These are phyloP conservation scores for Variabilichromis moorii DNA, from an alignment of 2,113 vertebrate genomes.

Conservation along the genomic window DNA sequence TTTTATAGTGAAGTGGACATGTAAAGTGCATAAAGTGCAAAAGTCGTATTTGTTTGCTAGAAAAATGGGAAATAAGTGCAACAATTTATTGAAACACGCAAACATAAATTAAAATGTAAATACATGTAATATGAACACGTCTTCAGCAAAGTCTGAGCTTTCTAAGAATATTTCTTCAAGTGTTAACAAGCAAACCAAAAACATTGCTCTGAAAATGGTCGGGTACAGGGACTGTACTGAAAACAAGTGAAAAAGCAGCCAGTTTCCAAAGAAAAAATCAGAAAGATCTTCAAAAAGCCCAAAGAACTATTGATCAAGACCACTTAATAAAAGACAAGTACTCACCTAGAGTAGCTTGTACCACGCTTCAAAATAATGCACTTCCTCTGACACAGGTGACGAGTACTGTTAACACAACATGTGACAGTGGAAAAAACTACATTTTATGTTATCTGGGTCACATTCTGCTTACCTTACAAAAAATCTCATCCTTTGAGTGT, in stretches of 20 bases:
- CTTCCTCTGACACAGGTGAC: neutral
- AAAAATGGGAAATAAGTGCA: neutral
- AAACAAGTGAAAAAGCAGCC: neutral
- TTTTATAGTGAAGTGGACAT: neutral
- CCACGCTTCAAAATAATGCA: neutral
- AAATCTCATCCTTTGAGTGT: neutral
- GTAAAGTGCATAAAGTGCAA: neutral
- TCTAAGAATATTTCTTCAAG: neutral
- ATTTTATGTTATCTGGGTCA: neutral
- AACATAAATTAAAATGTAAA: neutral
- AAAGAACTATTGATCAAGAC: neutral
- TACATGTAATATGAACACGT: neutral
- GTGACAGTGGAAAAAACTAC: neutral
- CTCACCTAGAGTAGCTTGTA: neutral
- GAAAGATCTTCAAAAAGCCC: neutral
- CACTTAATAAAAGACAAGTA: neutral
- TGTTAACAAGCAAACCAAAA: neutral
- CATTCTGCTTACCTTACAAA: neutral
- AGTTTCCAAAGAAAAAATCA: neutral
- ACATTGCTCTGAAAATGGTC: neutral
- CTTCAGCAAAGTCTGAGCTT: neutral
- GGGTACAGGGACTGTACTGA: neutral
- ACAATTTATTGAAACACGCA: neutral
- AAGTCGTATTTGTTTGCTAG: neutral
- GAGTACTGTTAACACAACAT: neutral